phyloP scores from a whole-genome alignment of 2,113 vertebrate genomes.

The Cacatua alba region DNA sequence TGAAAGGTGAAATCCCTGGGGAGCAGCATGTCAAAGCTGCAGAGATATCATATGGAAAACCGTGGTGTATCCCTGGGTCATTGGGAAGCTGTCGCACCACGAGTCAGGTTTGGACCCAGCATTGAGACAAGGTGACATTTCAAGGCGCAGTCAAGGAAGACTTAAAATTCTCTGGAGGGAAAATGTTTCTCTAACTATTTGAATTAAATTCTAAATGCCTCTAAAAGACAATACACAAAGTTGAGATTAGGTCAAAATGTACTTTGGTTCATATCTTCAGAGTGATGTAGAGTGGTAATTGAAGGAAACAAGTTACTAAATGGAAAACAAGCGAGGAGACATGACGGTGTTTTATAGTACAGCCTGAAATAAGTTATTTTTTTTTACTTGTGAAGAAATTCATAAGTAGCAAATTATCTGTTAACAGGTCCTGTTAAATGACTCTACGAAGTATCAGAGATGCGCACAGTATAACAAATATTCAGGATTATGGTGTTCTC shows the following conservation, averaged over 20 bases:
- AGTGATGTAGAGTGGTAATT: background rate
- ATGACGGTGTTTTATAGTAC: background rate
- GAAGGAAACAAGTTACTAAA: background rate
- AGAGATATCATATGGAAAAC: background rate
- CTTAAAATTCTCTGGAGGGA: background rate
- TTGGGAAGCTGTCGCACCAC: background rate
- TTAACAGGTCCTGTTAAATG: background rate
- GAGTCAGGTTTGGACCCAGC: background rate
- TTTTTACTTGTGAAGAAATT: background rate
- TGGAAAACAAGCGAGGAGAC: background rate
- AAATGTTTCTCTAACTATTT: background rate
- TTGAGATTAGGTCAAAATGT: background rate
- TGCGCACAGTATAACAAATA: background rate
- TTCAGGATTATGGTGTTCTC: background rate
- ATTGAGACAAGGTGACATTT: rapidly evolving
- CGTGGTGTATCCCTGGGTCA: background rate
- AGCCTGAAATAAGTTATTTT: background rate
- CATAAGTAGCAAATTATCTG: background rate
- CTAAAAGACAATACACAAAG: background rate
- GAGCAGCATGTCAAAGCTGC: background rate
- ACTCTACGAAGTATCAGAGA: background rate
- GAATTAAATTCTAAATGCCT: background rate
- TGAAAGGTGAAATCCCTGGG: background rate
- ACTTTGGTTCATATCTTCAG: background rate
- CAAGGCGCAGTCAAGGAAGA: background rate